These are phyloP conservation scores for Cylas formicarius DNA, from an alignment of 1,140 invertebrate species.

Conservation along the genomic window DNA sequence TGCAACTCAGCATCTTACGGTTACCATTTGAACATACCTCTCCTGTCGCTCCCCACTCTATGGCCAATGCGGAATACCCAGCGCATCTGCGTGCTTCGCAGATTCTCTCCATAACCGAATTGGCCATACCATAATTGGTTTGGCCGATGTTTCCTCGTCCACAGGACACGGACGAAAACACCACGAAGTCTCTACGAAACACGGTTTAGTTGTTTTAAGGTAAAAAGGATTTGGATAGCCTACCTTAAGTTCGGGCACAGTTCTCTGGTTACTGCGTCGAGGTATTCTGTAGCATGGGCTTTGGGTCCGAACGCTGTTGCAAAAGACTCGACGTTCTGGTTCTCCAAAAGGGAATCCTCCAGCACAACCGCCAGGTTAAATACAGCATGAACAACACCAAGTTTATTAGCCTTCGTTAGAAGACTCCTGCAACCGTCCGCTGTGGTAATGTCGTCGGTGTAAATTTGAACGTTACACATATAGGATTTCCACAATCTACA, in stretches of 20 bases:
- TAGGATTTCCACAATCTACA: constrained; percentile 55
- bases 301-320: constrained; percentile 51
- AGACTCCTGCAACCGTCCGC: constrained; percentile 53
- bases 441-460: constrained; percentile 57
- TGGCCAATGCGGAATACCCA: constrained; percentile 56
- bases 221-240: constrained; percentile 4
- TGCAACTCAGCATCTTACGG: no score
- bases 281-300: constrained; percentile 51
- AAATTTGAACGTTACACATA: constrained; percentile 56
- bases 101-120: constrained; percentile 65
- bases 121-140: constrained; percentile 75
- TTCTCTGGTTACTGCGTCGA: constrained; percentile 52
- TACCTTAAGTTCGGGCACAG: constrained; percentile 47
- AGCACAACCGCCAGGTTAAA: constrained; percentile 75
- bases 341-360: constrained; percentile 54
- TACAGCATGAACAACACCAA: constrained; percentile 54
- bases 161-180: constrained; percentile 83
- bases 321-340: constrained; percentile 54
- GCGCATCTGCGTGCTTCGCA: constrained; percentile 51
- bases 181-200: constrained; percentile 46
- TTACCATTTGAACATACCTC: constrained; percentile 47
- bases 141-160: constrained; percentile 84
- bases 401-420: constrained; percentile 50
- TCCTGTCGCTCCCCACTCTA: constrained; percentile 64
- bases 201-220: constrained; percentile 1